Percentiles rank a stretch among this genome's conserved stretches.
Evolutionary conservation across 1,140 invertebrate genomes (phyloP).

Genomic region (Nephila pilipes): DNA sequence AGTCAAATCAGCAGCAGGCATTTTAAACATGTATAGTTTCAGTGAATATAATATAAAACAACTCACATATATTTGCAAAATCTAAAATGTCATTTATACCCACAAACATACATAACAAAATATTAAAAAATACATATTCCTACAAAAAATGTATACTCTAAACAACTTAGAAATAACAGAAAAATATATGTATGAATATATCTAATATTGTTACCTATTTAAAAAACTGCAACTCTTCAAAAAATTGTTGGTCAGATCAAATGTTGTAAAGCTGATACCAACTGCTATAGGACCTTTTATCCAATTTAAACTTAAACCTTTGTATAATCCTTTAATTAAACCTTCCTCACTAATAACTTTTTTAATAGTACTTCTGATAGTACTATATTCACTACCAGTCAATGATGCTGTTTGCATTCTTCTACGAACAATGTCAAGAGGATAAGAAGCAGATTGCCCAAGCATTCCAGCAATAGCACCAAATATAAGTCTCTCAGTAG

Average conservation of each 20-base stretch:
- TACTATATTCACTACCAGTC: slow-evolving; percentile 81
- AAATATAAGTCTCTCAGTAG: slow-evolving; percentile 85
- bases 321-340: slow-evolving; percentile 94
- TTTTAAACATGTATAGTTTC: background rate
- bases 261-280: slow-evolving; percentile 98
- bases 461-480: slow-evolving; percentile 95
- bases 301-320: slow-evolving; percentile 99
- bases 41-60: background rate
- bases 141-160: background rate
- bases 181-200: background rate
- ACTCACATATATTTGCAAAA: background rate
- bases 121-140: background rate
- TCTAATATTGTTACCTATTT: background rate
- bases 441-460: slow-evolving; percentile 97
- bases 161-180: background rate
- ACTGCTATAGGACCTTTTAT: slow-evolving; percentile 99
- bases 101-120: background rate
- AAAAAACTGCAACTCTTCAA: slow-evolving; percentile 79
- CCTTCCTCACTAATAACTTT: slow-evolving; percentile 88
- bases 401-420: slow-evolving; percentile 89
- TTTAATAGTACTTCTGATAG: slow-evolving; percentile 78
- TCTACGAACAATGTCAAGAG: slow-evolving; percentile 94
- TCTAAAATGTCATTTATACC: background rate
- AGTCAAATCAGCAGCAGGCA: background rate
- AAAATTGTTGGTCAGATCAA: slow-evolving; percentile 89